phyloP scores from a whole-genome alignment of 1,140 invertebrate genomes.

The Copidosoma floridanum region DNA sequence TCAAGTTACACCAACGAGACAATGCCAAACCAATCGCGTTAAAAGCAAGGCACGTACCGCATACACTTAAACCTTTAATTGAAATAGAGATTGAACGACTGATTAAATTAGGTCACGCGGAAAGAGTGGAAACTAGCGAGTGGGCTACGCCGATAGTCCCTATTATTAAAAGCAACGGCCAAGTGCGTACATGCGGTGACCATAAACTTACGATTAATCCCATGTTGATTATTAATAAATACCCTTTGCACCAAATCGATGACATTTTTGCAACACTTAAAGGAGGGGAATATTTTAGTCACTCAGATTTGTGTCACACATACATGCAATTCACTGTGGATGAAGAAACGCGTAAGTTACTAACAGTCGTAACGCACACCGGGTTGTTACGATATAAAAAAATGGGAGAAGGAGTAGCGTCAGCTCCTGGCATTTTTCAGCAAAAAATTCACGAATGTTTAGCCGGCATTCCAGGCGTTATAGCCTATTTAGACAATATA shows the following conservation, averaged over 20 bases:
- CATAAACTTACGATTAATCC: slow-evolving; percentile 39
- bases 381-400: slow-evolving; percentile 18
- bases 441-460: slow-evolving; percentile 33
- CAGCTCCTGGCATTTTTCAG: slow-evolving; percentile 19
- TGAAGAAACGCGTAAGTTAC: slow-evolving; percentile 1
- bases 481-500: slow-evolving; percentile 34
- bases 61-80: slow-evolving; percentile 30
- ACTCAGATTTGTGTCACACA: slow-evolving; percentile 15
- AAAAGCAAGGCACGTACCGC: no score
- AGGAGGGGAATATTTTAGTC: no score
- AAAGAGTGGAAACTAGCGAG: slow-evolving; percentile 35
- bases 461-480: no score
- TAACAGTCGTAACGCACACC: no score
- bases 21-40: no score
- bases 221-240: slow-evolving; percentile 23
- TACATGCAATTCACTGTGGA: slow-evolving; percentile 19
- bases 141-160: slow-evolving; percentile 52
- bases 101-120: slow-evolving; percentile 32
- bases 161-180: slow-evolving; percentile 45
- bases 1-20: neutral
- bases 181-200: slow-evolving; percentile 47
- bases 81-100: slow-evolving; percentile 34
- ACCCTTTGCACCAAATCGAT: slow-evolving; percentile 33
- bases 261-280: slow-evolving; percentile 24
- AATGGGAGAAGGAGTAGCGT: slow-evolving; percentile 16